Evolutionary conservation across 1,140 invertebrate species (phyloP).

Genomic region (Steinernema khuongi): DNA sequence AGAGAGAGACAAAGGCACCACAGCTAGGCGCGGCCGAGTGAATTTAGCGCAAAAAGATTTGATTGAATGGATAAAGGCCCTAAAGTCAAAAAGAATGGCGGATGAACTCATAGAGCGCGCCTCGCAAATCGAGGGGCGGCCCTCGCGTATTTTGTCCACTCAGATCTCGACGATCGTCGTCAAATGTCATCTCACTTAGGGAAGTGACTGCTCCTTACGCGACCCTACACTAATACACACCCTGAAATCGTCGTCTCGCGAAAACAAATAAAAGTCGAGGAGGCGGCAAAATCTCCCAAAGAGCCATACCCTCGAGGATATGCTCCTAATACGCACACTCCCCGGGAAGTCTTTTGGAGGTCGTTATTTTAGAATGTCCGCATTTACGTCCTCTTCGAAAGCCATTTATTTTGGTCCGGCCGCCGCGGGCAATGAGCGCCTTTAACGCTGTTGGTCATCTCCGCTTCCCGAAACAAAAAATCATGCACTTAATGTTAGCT

Average conservation of each 20-base stretch:
- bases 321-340: neutral
- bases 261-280: neutral
- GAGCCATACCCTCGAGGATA: neutral
- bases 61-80: slow-evolving; percentile 16
- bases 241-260: neutral
- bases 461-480: too few species aligned
- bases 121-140: neutral
- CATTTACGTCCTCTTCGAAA: neutral
- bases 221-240: neutral
- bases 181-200: neutral
- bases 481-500: too few species aligned
- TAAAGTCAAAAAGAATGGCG: slow-evolving; percentile 7
- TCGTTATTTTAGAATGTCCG: neutral
- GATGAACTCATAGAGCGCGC: neutral
- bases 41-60: slow-evolving; percentile 15
- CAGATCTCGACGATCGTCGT: neutral
- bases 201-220: neutral
- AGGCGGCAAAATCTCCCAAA: neutral
- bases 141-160: neutral
- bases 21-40: neutral
- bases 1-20: slow-evolving; percentile 2
- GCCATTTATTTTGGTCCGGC: neutral
- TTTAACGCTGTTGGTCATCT: too few species aligned
- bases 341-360: neutral
- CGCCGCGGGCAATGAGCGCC: too few species aligned